phyloP scores from a whole-genome alignment of 2,113 vertebrate species.

The Holacanthus passer region DNA sequence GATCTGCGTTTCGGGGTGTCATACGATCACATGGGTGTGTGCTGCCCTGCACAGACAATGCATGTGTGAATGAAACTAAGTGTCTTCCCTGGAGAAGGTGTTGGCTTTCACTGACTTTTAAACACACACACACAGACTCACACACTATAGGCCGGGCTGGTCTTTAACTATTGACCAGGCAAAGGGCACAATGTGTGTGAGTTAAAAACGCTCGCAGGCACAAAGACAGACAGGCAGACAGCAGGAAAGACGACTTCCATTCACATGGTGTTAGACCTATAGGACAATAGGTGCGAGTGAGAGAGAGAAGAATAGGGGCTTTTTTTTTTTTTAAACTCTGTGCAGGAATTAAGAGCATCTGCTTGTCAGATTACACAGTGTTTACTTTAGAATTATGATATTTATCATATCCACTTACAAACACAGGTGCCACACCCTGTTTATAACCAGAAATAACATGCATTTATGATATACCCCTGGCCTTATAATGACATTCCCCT shows the following conservation, averaged over 20 bases:
- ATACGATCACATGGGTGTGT: conserved; percentile 81
- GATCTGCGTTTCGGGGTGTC: conserved; percentile 56
- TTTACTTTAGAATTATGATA: conserved; percentile 6
- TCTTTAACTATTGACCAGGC: conserved; percentile 64
- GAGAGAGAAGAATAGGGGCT: conserved; percentile 37
- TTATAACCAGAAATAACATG: neutral
- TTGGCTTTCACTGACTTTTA: conserved; percentile 79
- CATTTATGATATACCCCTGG: neutral
- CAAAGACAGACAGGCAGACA: conserved; percentile 69
- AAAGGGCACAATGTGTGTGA: conserved; percentile 47
- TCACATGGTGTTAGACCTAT: conserved; percentile 58
- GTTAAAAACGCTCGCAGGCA: conserved; percentile 71
- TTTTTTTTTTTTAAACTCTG: conserved; percentile 19
- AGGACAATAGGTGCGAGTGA: conserved; percentile 62
- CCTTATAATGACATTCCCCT: neutral
- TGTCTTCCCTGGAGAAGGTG: conserved; percentile 72
- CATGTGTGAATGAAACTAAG: conserved; percentile 70
- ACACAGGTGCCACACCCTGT: conserved; percentile 21
- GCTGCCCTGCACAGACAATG: conserved; percentile 68
- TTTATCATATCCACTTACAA: conserved; percentile 26
- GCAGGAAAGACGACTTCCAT: conserved; percentile 70
- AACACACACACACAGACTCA: conserved; percentile 49
- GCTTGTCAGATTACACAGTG: conserved; percentile 33
- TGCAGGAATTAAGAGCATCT: conserved; percentile 50
- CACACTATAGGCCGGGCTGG: conserved; percentile 32